Percentiles rank a stretch among this genome's conserved stretches.
Evolutionary conservation across 2,113 vertebrate species (phyloP).

Genomic region (Malurus alboscapulatus): DNA sequence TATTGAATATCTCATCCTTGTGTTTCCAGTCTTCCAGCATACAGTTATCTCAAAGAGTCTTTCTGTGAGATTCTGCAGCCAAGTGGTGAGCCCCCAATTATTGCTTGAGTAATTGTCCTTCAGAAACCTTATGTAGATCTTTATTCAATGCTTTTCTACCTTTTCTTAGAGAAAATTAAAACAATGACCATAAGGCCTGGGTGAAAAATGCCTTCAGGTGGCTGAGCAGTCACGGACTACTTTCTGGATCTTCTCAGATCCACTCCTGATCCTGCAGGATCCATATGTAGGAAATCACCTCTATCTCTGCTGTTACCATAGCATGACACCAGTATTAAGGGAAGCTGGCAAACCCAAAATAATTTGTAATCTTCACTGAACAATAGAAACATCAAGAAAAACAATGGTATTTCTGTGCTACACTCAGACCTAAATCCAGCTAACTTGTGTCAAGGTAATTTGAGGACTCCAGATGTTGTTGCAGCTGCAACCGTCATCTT

Average conservation of each 20-base stretch:
- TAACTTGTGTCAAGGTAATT: constrained; percentile 45
- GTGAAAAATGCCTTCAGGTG: not conserved
- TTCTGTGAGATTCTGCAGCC: not conserved
- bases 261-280: not conserved
- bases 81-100: rapidly evolving
- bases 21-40: not conserved
- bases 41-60: not conserved
- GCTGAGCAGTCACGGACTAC: not conserved
- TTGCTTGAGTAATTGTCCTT: not conserved
- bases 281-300: not conserved
- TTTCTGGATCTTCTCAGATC: not conserved
- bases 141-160: not conserved
- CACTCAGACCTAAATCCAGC: not conserved
- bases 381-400: not conserved
- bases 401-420: constrained; percentile 29
- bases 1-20: not conserved
- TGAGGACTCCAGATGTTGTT: constrained; percentile 63
- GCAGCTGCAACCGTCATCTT: constrained; percentile 51
- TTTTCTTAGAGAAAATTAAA: not conserved
- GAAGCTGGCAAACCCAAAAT: not conserved
- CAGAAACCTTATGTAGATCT: not conserved
- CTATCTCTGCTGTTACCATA: not conserved
- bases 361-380: not conserved
- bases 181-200: not conserved
- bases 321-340: not conserved